Evolutionary conservation across 2,113 vertebrate genomes (phyloP), one percentile per base, ranked within the genome.

Genomic region (Nycticebus coucang): DNA sequence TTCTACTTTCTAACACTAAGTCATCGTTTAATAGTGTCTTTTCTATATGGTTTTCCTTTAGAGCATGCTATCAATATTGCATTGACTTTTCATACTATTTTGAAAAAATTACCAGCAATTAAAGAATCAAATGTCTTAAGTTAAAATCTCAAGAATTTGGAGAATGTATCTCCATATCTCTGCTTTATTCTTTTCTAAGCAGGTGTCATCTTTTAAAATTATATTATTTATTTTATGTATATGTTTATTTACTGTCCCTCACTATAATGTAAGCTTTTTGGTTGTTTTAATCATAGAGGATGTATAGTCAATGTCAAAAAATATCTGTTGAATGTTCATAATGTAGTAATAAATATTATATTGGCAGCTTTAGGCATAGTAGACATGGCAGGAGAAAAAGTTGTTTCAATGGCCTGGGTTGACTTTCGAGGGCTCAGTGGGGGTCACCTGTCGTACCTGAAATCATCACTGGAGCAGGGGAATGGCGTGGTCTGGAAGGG

Each of bases 11-110:
- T 78, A 85, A 86, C 9, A 66, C 53, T 81, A 37, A 19, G 21
- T 45, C 57, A 82, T 85, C 95, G 41, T 89, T 94, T 94, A 94
- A 75, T 85, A 87, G 66, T 77, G 11, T 35, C 53, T 94, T 82
- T 84, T 53, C 24, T 89, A 26, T 62, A 88, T 85, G 66, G 77
- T 62, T 96, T 93, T 41, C 33, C 30, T 79, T 75, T 64, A 71
- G 55, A 60, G 11, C 6, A 35, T 77, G 9, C 19, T 68, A 9
- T 78, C 41, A 68, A 89, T 45, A 64, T 45, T 89, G 5, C 26
- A 50, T 1, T 92, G 75, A 86, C 86, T 4, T 91, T 80, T 85
- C 6, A 59, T 55, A n/a, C 9, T 94, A 21, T 17, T 10, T 92
- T 85, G 80, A 69, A 41, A 85, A 95, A 69, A 35, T 77, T 53